Percentiles rank a stretch among this genome's conserved stretches.
Evolutionary conservation across 2,113 vertebrate genomes (phyloP).

Genomic region (Turnix velox): DNA sequence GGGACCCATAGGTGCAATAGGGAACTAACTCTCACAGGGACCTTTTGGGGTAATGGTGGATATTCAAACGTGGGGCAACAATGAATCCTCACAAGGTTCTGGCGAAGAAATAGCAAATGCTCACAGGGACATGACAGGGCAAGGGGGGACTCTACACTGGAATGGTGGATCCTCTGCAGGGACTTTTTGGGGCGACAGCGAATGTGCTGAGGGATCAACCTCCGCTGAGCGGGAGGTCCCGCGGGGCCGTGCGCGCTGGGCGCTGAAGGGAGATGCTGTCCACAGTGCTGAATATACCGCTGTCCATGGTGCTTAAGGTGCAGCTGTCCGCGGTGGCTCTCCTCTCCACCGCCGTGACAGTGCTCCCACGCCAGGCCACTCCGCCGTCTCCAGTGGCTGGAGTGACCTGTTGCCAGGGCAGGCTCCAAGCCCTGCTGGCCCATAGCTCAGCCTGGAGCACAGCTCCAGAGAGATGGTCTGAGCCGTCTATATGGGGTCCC

Average conservation of each 20-base stretch:
- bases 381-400: not conserved
- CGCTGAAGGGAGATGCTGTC: not conserved
- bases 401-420: rapidly evolving
- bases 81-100: not conserved
- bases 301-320: not conserved
- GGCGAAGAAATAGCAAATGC: not conserved
- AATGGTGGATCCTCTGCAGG: not conserved
- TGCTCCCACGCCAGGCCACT: rapidly evolving
- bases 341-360: rapidly evolving
- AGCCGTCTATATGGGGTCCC: too few species aligned
- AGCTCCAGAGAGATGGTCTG: rapidly evolving
- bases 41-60: too few species aligned
- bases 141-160: too few species aligned
- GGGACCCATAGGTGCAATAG: not conserved
- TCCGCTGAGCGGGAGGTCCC: not conserved
- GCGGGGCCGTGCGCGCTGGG: not conserved
- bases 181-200: not conserved
- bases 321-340: not conserved
- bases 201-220: too few species aligned
- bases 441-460: rapidly evolving
- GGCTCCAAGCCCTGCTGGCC: too few species aligned
- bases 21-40: not conserved
- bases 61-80: too few species aligned
- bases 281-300: not conserved
- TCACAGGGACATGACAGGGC: not conserved